Base-by-base conservation (phyloP, 1,140 invertebrate genomes). In the Sipha flava region DNA sequence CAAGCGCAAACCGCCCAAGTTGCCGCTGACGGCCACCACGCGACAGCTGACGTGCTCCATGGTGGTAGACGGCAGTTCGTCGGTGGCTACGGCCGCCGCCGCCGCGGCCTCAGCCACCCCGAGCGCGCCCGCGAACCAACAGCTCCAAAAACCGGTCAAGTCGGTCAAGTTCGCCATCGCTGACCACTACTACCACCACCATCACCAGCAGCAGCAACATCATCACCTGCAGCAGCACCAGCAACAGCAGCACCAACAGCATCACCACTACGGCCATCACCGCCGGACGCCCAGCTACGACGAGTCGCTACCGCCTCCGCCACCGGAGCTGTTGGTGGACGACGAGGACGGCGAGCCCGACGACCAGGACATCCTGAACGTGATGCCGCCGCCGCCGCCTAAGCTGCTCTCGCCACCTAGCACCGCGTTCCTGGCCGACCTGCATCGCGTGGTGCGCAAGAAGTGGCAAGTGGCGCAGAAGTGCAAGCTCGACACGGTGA, bases 391-490 rank as follows among this genome's bases (percentile, higher is more conserved):
- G 0, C 86, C 86, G 0, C 86, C 89, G 75, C 90, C 92, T 16
- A 92, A 92, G 0, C 89, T 90, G 82, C 88, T 92, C 45, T 90
- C 91, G 9, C 83, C 83, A 23, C 82, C 84, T 52, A 85, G 82
- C 70, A 91, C 90, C 5, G 92, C 93, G 59, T 96, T 97, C 83
- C 86, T 96, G 10, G 92, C 92, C 84, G 94, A 96, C 85, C 86
- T 96, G 9, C 94, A 96, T 82, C 87, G 94, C 62, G 94, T 96
- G 0, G 96, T 96, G 93, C 89, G 93, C 66, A 95, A 96, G 82
- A 97, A 97, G 83, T 96, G 95, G 94, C 93, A 95, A 84, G 93
- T 95, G 1, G 93, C 94, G 0, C 94, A 97, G 82, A 96, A 96
- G 83, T 95, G 95, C 84, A 94, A 94, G 85, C 84, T 91, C 1